Evolutionary conservation across 2,888 invertebrate genomes (phyloP).

Genomic region (Eristalis pertinax): DNA sequence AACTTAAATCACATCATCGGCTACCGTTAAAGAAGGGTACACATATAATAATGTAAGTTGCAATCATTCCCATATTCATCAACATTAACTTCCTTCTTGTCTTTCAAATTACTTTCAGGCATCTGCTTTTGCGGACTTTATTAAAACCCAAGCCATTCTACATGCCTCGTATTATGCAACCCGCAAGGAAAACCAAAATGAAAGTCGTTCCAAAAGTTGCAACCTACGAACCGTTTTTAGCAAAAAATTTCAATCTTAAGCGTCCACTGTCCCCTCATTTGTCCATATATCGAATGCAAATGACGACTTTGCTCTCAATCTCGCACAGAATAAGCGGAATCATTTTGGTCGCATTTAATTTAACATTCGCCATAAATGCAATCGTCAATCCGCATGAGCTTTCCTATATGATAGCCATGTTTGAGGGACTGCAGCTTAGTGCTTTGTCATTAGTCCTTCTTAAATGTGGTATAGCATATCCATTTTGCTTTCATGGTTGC

Average conservation of each 20-base stretch:
- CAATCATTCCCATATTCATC: not conserved
- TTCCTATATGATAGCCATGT: constrained; percentile 24
- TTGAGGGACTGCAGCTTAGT: constrained; percentile 39
- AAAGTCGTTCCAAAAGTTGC: constrained; percentile 1
- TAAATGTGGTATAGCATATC: constrained; percentile 24
- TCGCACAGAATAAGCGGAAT: constrained; percentile 45
- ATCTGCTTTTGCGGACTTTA: not conserved
- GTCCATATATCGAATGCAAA: constrained; percentile 37
- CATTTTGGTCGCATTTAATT: not conserved
- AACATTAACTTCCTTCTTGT: not conserved
- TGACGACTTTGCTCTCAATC: constrained; percentile 46
- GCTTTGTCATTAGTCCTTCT: not conserved
- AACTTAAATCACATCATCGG: not conserved
- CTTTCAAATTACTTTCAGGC: not conserved
- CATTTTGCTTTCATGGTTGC: constrained; percentile 37
- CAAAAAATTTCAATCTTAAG: constrained; percentile 4
- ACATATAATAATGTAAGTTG: not conserved
- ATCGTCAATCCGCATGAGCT: constrained; percentile 21
- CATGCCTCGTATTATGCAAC: not conserved
- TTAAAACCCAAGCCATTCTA: not conserved
- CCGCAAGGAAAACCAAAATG: constrained; percentile 12
- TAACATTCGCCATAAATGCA: constrained; percentile 10
- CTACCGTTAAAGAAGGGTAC: not conserved
- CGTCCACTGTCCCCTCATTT: constrained; percentile 36
- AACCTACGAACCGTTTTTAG: constrained; percentile 11